Percentiles rank a stretch among this genome's conserved stretches.
These are phyloP conservation scores for Desmophyllum pertusum DNA, from an alignment of 92 coral and sea anemone genomes.

Conservation along the genomic window DNA sequence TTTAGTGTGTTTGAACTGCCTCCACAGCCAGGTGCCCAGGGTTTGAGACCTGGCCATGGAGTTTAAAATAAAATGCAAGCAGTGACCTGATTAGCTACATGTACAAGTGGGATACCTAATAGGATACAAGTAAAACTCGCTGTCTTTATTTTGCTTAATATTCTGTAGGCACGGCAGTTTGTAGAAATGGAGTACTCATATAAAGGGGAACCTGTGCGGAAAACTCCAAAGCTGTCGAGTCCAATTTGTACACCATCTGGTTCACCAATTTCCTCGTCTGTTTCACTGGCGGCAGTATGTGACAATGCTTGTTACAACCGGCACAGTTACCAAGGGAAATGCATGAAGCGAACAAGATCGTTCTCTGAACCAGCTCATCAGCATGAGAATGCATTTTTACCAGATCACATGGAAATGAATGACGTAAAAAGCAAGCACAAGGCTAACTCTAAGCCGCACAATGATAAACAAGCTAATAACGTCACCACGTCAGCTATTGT, in stretches of 20 bases:
- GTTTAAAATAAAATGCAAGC: too few relatives aligned
- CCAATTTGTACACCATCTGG: slow-evolving; percentile 98
- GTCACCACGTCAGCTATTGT: slow-evolving; percentile 89
- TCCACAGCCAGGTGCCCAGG: not conserved
- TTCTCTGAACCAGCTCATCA: slow-evolving; percentile 88
- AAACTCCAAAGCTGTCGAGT: slow-evolving; percentile 71
- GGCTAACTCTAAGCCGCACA: slow-evolving; percentile 60
- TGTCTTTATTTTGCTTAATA: not conserved
- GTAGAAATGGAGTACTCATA: slow-evolving; percentile 96
- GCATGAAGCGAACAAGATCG: slow-evolving; percentile 89
- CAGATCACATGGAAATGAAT: slow-evolving; percentile 84
- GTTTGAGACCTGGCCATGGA: too few relatives aligned
- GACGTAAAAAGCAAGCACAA: slow-evolving; percentile 72
- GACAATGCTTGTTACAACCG: slow-evolving; percentile 89
- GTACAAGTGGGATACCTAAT: not conserved
- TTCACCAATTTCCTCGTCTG: slow-evolving; percentile 91
- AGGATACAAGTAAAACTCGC: not conserved
- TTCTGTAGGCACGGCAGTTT: slow-evolving; percentile 88
- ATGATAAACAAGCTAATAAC: slow-evolving; percentile 70
- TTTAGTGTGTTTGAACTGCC: too few relatives aligned
- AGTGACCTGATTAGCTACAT: not conserved
- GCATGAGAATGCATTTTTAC: slow-evolving; percentile 79
- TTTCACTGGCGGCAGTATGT: slow-evolving; percentile 88
- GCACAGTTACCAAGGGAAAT: slow-evolving; percentile 83
- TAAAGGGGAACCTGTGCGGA: slow-evolving; percentile 87